phyloP scores from a whole-genome alignment of 2,888 invertebrate genomes.

The Parochlus steinenii region DNA sequence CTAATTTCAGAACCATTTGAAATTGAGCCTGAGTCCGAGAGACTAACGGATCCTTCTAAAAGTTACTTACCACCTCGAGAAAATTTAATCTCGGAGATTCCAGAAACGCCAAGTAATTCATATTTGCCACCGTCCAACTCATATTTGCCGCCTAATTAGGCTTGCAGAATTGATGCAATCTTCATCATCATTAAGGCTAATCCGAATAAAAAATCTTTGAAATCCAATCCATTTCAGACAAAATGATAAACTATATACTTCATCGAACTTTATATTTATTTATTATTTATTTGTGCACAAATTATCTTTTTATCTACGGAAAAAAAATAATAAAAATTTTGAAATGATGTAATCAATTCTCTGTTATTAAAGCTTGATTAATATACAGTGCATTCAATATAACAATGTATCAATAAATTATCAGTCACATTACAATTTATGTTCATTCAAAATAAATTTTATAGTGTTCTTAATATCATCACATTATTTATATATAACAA shows the following conservation, averaged over 20 bases:
- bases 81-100: constrained; percentile 6
- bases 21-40: constrained; percentile 2
- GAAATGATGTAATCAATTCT: too few species aligned
- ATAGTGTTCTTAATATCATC: too few species aligned
- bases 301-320: too few species aligned
- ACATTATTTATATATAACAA: too few species aligned
- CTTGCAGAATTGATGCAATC: not conserved
- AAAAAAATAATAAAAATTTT: too few species aligned
- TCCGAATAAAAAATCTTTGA: not conserved
- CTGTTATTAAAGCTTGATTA: too few species aligned
- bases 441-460: too few species aligned
- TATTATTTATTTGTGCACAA: too few species aligned
- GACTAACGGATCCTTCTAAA: constrained; percentile 1
- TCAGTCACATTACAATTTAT: too few species aligned
- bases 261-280: not conserved
- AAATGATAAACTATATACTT: not conserved
- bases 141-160: constrained; percentile 6
- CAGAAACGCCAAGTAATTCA: constrained; percentile 3
- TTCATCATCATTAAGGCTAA: not conserved
- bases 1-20: constrained; percentile 7
- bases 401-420: too few species aligned
- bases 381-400: too few species aligned
- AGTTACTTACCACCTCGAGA: constrained; percentile 7
- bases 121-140: constrained; percentile 8
- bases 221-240: not conserved